phyloP scores from a whole-genome alignment of 2,888 invertebrate species.

The Pachycephus smyrnensis region DNA sequence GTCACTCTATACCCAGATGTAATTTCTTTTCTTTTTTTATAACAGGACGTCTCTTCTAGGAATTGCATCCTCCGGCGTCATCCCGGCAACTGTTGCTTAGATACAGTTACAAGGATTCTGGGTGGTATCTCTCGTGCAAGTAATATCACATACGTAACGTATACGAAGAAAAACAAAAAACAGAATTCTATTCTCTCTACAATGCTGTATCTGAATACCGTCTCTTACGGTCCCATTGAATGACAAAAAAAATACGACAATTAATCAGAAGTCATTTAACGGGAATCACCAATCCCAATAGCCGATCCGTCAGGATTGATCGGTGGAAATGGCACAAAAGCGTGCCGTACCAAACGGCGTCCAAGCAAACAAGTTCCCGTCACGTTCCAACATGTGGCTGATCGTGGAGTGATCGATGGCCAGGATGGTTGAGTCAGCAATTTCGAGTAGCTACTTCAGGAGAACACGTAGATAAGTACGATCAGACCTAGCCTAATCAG shows the following conservation, averaged over 20 bases:
- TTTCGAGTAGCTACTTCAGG: no score
- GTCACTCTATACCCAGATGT: conserved; percentile 54
- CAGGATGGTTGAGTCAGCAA: conserved; percentile 36
- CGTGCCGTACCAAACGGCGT: conserved; percentile 31
- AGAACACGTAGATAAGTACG: no score
- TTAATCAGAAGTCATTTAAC: no score
- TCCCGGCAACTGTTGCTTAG: conserved; percentile 33
- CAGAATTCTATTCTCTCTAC: no score
- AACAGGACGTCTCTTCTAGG: conserved; percentile 35
- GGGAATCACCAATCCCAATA: no score
- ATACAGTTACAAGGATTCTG: conserved; percentile 48
- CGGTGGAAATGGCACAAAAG: conserved; percentile 1
- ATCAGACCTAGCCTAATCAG: no score
- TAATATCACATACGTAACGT: conserved; percentile 5
- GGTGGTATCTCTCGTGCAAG: conserved; percentile 41
- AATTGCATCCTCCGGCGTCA: conserved; percentile 19
- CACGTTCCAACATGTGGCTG: conserved; percentile 40
- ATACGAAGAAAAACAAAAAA: no score
- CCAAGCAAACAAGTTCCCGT: conserved; percentile 47
- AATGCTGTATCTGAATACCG: no score
- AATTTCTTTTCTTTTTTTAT: conserved; percentile 32
- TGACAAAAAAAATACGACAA: no score
- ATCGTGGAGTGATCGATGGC: conserved; percentile 43
- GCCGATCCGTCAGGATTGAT: background rate
- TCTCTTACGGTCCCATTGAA: no score